phyloP scores from a whole-genome alignment of 2,113 vertebrate genomes.

The Lonchura striata region DNA sequence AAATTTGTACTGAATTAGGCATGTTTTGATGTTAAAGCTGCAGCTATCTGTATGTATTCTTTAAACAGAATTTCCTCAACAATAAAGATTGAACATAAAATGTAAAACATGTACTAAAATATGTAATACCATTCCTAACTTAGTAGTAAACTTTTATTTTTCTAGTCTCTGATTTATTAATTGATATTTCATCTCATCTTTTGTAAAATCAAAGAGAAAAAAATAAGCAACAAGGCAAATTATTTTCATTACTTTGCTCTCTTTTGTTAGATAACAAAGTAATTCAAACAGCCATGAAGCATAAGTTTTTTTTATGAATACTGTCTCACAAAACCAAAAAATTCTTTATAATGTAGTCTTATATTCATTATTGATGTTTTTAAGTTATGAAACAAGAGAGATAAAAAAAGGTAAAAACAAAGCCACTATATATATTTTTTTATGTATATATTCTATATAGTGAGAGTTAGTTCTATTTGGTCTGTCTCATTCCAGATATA shows the following conservation, averaged over 20 bases:
- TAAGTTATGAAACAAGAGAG: neutral
- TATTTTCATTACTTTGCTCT: neutral
- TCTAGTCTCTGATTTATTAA: neutral
- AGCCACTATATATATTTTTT: fast-evolving
- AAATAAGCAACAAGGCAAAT: neutral
- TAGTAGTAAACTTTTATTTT: neutral
- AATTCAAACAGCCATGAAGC: neutral
- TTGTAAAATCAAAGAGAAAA: neutral
- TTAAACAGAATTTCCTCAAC: neutral
- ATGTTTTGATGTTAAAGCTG: neutral
- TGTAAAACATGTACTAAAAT: neutral
- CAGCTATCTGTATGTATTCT: neutral
- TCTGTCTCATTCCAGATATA: neutral
- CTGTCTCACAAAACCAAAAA: neutral
- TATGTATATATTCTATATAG: neutral
- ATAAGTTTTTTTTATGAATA: neutral
- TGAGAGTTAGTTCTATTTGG: neutral
- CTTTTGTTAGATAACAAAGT: neutral
- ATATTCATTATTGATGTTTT: neutral
- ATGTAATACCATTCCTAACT: neutral
- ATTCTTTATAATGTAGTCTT: neutral
- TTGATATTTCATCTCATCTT: neutral
- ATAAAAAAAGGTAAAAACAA: neutral
- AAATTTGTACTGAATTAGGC: neutral
- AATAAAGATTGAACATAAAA: neutral